Base-by-base conservation (phyloP, 2,888 invertebrate species). In the Sericinus montela region DNA sequence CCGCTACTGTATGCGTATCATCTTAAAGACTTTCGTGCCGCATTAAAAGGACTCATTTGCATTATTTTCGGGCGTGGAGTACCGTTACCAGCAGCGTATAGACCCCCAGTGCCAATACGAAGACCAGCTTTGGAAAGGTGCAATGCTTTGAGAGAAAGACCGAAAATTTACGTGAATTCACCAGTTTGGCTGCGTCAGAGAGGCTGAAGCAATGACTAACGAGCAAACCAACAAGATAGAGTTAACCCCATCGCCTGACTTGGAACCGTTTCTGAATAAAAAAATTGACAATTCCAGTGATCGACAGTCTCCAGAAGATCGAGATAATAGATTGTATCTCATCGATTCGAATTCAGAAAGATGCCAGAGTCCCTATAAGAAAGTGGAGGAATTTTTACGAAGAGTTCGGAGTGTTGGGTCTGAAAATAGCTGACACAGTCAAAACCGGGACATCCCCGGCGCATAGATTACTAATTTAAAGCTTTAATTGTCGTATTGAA, bases 1-100 rank as follows among this genome's bases (percentile, higher is more conserved):
- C 98, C 98, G 0, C 85, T 97, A 23, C 89, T 98, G 10, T 98
- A 98, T 79, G 98, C 98, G 1, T 98, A 97, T 71, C 97, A 98
- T 70, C 90, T 97, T 54, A 94, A 94, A 68, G 97, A 97, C 74
- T 96, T 96, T 67, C 91, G 96, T 2, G 92, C 93, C 0, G 96
- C 96, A 0, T 75, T 96, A 37, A 94, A 95, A 73, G 92, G 91
- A 42, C 90, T 94, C 10, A 90, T 95, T 32, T 91, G 91, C 57
- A 85, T 86, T 9, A 72, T 92, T 19, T 77, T 93, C 52, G 92
- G 92, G 1, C 63, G 83, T 65, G 80, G 85, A 1, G 81, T 79
- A 0, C 80, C 85, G 1, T 76, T 91, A 30, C 90, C 91, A 42
- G 86, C 82, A 3, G 81, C 76, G 0, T 91, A 75, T 63, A 80